Conservation (phyloP, 2,113 vertebrate genomes). For the Papio anubis region DNA sequence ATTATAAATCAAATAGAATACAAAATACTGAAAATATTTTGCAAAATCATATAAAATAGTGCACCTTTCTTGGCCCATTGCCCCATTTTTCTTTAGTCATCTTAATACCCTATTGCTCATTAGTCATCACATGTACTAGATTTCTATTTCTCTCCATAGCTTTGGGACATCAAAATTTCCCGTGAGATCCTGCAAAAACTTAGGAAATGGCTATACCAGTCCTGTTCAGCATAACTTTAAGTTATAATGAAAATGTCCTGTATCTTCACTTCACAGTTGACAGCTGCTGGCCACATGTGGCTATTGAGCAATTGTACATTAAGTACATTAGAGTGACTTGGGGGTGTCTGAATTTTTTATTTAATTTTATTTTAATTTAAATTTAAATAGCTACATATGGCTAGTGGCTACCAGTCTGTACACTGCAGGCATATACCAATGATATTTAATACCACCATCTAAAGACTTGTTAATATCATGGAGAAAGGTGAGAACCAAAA, state of each 20-base stretch:
- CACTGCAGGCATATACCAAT: background rate
- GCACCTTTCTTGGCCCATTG: background rate
- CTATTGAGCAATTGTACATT: background rate
- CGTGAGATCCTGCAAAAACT: background rate
- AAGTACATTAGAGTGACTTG: background rate
- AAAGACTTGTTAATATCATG: background rate
- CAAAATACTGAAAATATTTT: background rate
- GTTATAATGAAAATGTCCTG: background rate
- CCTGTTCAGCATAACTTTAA: background rate
- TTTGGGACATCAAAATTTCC: background rate
- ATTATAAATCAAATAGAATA: background rate
- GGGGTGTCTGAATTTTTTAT: background rate
- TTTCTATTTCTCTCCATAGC: background rate
- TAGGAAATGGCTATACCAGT: background rate
- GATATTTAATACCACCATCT: background rate
- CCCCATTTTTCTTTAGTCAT: background rate
- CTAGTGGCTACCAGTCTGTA: background rate
- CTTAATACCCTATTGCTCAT: background rate
- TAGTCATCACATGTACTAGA: background rate
- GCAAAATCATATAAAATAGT: background rate
- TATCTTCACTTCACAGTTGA: background rate
- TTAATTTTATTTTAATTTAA: constrained; percentile 6
- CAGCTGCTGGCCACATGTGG: background rate
- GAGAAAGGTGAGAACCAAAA: background rate
- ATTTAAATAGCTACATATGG: background rate